Evolutionary conservation across 2,113 vertebrate species (phyloP), one percentile per base, ranked within the genome.

Genomic region (Cynoglossus semilaevis): DNA sequence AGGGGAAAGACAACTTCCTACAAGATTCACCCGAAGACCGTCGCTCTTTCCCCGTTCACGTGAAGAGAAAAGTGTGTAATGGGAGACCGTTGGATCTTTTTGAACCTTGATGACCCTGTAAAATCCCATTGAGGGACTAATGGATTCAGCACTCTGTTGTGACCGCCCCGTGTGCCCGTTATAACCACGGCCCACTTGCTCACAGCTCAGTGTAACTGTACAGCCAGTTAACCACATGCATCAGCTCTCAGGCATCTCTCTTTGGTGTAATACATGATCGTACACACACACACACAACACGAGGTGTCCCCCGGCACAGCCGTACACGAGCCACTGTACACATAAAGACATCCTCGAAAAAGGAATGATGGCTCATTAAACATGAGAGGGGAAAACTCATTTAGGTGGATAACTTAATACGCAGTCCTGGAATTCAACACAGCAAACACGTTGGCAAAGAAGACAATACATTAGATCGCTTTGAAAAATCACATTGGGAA

Each of bases 401-500:
- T 77, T 83, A 73, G 60, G 49, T 65, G 64, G 66, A 72, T 71
- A 76, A 71, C 70, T 76, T 77, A 67, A 82, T 77, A 77, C 79
- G 72, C 62, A 58, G 54, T 59, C 51, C 62, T 70, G 29, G 29
- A 65, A 67, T 85, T 73, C 77, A 77, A 72, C 56, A 73, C 60
- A 3, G 62, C 76, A 85, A 84, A 87, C 76, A 78, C 62, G 73
- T 77, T 66, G 11, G 35, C 84, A 81, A 72, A 70, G 78, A 90
- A 84, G 86, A 85, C 83, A 86, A 85, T 79, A 66, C 76, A 85
- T 80, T 89, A 86, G 87, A 87, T 85, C 80, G 82, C 71, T 87
- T 80, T 84, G 77, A 90, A 89, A 88, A 83, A 88, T 89, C 87
- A 77, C 74, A 85, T 70, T 82, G 83, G 87, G 87, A 85, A 87